Base-by-base conservation (phyloP, 2,888 invertebrate species). In the Blastobasis lacticolella region DNA sequence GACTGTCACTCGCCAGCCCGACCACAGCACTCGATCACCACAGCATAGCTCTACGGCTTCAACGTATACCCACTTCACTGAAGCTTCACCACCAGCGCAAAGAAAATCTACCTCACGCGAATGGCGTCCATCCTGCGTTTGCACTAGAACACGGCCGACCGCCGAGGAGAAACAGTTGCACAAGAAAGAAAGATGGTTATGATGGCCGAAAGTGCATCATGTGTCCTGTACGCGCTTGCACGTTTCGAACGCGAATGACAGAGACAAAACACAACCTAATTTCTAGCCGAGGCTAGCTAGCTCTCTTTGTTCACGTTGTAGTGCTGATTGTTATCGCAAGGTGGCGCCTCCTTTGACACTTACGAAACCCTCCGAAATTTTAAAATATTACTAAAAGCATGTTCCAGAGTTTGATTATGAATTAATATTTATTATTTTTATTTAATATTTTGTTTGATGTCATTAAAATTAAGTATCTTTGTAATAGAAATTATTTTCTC, bases 51-150 rank as follows among this genome's bases (percentile, higher is more conserved):
- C 60, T 71, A 73, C 76, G 67, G 9, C 42, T 42, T 10, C 42
- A 42, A 65, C 74, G 69, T 68, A 66, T 60, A 61, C 66, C 59
- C 64, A 67, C 56, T 47, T 46, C 42, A 45, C 44, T 43, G 36
- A 53, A 58, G 63, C 62, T 51, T 74, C 76, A 75, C 75, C 78
- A 73, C 67, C 70, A 78, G 75, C 76, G 77, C 71, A 69, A 63
- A 71, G 75, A 73, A 77, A 82, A 75, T 77, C 42, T 87, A 86
- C 79, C 76, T 87, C 74, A 79, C 81, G 71, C 79, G 86, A 87
- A 88, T 87, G 86, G 88, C 87, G 88, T 87, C 88, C 88, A 88
- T 88, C 81, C 86, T 87, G 82, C 84, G 81, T 81, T 87, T 78
- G 78, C 81, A 87, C 82, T 81, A 82, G 85, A 80, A 84, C 81